phyloP scores from a whole-genome alignment of 1,140 invertebrate genomes.

The Aphis craccivora region DNA sequence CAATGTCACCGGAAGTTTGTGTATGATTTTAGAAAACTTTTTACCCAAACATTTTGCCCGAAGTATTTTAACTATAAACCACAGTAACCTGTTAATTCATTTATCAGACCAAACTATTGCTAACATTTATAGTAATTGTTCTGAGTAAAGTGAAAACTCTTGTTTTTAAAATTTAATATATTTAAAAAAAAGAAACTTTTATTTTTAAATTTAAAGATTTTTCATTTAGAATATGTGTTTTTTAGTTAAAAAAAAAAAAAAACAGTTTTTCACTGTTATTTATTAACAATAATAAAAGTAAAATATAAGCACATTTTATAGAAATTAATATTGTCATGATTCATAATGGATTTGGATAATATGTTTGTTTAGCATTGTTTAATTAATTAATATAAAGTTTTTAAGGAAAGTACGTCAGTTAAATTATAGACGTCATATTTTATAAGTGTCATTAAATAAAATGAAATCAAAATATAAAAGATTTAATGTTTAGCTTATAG shows the following conservation, averaged over 20 bases:
- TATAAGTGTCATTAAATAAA: background rate
- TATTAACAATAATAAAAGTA: background rate
- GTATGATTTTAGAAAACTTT: conserved; percentile 24
- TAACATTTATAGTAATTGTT: background rate
- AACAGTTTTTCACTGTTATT: background rate
- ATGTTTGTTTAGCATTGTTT: background rate
- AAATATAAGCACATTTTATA: background rate
- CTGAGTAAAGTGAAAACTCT: background rate
- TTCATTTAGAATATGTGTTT: background rate
- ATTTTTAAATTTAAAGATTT: conserved; percentile 7
- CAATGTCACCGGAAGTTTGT: background rate
- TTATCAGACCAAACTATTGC: background rate
- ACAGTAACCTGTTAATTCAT: conserved; percentile 15
- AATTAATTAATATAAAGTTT: background rate
- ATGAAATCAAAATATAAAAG: background rate
- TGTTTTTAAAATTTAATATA: background rate
- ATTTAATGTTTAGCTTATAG: background rate
- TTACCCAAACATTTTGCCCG: background rate
- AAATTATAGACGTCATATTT: background rate
- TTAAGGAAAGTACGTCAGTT: background rate
- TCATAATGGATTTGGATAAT: background rate
- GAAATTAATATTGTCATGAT: background rate
- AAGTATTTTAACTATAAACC: background rate
- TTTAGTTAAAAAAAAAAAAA: background rate
- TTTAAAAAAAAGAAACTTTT: background rate